Evolutionary conservation across 2,797 vertebrate genomes (phyloP).

Genomic region (Thripadectes ignobilis): DNA sequence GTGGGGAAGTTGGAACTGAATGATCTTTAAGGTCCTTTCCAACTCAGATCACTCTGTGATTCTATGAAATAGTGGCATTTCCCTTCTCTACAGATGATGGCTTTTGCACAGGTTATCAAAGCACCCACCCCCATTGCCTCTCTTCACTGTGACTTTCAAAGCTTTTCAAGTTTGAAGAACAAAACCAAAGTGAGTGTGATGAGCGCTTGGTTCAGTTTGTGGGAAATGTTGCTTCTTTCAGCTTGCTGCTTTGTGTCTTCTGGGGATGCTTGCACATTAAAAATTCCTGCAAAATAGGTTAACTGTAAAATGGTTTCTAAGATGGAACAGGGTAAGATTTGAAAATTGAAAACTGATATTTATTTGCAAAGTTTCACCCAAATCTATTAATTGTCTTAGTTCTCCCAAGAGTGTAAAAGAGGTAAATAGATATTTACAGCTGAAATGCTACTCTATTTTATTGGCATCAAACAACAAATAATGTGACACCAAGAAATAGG

Average conservation of each 20-base stretch:
- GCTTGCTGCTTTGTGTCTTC: neutral
- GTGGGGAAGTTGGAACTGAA: neutral
- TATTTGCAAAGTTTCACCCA: neutral
- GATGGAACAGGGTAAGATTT: neutral
- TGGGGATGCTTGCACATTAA: neutral
- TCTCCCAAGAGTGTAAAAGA: neutral
- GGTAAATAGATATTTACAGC: neutral
- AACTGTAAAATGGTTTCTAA: neutral
- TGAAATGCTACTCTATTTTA: neutral
- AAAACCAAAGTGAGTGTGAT: neutral
- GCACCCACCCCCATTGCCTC: neutral
- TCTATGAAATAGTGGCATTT: neutral
- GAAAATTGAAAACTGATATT: neutral
- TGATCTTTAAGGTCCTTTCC: neutral
- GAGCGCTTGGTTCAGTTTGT: neutral
- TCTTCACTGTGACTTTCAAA: neutral
- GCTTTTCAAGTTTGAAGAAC: neutral
- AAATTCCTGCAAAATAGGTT: neutral
- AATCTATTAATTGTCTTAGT: neutral
- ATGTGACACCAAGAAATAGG: neutral
- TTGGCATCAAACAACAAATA: conserved; percentile 1
- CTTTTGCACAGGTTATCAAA: neutral
- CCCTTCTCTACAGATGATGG: neutral
- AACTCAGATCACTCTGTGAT: neutral
- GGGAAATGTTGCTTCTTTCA: neutral